Evolutionary conservation across 2,888 invertebrate genomes (phyloP), one percentile per base, ranked within the genome.

Genomic region (Entomobrya proxima): DNA sequence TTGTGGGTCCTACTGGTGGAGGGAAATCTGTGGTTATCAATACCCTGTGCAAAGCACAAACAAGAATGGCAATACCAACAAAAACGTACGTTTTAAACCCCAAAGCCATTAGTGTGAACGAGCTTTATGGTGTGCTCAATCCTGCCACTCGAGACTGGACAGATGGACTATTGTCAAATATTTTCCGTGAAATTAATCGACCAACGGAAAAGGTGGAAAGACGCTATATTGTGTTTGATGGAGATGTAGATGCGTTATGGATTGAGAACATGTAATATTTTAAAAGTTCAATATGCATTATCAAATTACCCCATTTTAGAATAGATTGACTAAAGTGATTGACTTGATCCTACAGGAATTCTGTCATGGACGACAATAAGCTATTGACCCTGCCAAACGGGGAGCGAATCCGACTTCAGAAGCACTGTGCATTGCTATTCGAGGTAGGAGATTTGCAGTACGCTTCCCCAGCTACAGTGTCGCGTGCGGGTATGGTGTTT

Each of bases 281-380:
- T 50, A 74, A 40, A 7, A 7, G 24, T 15, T 15, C 30, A 64
- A n/a, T 35, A 7, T 64, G 30, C 64, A 18, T 21, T 32, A 32
- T n/a, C n/a, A n/a, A n/a, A n/a, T n/a, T n/a, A n/a, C n/a, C n/a
- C n/a, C n/a, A n/a, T n/a, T n/a, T n/a, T n/a, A n/a, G n/a, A n/a
- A n/a, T n/a, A 11, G 44, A 40, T 40, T 11, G 15, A 7, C 15
- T 40, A 11, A 11, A 40, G 15, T 40, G 44, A 24, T 21, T 21
- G 55, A 55, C 55, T 55, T 55, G 21, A 3, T 21, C 15, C 30
- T 18, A n/a, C 24, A 80, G 52, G 80, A 80, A 98, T 93, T 97
- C 97, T 0, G 97, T 98, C 1, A 98, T 98, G 98, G 98, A 98
- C 91, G 98, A 98, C 92, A 98, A 98, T 91, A 96, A 95, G 91